Conservation (phyloP, 2,797 vertebrate genomes). For the Halcyon chelicuti region DNA sequence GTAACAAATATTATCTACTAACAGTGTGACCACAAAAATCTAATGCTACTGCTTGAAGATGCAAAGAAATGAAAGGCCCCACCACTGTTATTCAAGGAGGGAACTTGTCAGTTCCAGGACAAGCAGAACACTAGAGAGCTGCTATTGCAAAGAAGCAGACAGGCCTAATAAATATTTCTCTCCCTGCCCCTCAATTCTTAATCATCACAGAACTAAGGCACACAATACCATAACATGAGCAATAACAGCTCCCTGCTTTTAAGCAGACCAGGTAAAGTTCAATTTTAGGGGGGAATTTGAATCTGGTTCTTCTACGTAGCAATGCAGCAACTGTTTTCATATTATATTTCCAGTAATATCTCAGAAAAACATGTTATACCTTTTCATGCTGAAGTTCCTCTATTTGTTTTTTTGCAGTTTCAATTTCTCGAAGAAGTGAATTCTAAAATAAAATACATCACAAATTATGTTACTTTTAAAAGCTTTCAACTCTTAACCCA, state of each 20-base stretch:
- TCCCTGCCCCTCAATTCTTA: background rate
- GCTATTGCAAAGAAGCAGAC: background rate
- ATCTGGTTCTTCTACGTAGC: background rate
- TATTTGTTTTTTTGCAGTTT: slow-evolving; percentile 91
- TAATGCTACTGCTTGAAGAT: background rate
- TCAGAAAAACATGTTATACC: slow-evolving; percentile 72
- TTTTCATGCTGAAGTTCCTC: slow-evolving; percentile 97
- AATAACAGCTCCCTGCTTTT: background rate
- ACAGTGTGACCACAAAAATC: background rate
- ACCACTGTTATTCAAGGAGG: background rate
- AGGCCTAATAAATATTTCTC: background rate
- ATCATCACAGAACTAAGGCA: background rate
- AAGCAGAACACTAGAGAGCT: background rate
- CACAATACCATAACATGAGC: background rate
- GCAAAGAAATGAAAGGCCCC: background rate
- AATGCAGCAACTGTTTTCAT: background rate
- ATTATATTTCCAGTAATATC: background rate
- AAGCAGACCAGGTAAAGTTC: background rate
- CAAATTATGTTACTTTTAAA: background rate
- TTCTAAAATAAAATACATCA: slow-evolving; percentile 82
- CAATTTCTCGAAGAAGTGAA: slow-evolving; percentile 91
- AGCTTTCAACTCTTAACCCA: background rate
- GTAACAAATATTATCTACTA: background rate
- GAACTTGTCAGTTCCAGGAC: background rate
- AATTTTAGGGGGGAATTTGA: background rate